Percentiles rank a stretch among this genome's conserved stretches.
phyloP scores from a whole-genome alignment of 2,797 vertebrate species.

The Pseudochirops cupreus region DNA sequence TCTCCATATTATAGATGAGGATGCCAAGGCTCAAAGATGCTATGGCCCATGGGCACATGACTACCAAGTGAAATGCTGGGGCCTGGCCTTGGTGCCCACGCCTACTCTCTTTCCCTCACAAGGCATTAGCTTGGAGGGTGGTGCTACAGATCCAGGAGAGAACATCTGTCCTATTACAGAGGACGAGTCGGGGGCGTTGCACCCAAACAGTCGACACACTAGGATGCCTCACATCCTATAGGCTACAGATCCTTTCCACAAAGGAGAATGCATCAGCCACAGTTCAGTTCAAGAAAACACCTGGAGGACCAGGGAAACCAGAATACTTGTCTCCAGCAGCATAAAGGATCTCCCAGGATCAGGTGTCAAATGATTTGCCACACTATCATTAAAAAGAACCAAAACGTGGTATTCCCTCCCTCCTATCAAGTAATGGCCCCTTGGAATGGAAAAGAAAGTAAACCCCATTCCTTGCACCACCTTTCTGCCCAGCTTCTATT shows the following conservation, averaged over 20 bases:
- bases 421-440: background rate
- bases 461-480: background rate
- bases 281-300: background rate
- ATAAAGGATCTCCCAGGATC: background rate
- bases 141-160: background rate
- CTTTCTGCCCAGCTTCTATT: background rate
- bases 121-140: no score
- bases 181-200: background rate
- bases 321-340: conserved; percentile 8
- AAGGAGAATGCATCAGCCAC: background rate
- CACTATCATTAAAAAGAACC: background rate
- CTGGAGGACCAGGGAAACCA: conserved; percentile 41
- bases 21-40: background rate
- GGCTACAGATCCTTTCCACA: background rate
- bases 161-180: background rate
- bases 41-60: background rate
- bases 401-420: background rate
- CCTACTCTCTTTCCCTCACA: background rate
- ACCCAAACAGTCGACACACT: background rate
- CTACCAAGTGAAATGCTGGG: no score
- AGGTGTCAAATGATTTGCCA: conserved; percentile 13
- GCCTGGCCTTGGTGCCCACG: no score
- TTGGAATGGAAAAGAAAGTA: background rate
- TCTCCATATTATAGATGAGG: background rate
- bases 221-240: no score